Conservation (phyloP, 2,888 invertebrate genomes). For the Dynastes grantii region DNA sequence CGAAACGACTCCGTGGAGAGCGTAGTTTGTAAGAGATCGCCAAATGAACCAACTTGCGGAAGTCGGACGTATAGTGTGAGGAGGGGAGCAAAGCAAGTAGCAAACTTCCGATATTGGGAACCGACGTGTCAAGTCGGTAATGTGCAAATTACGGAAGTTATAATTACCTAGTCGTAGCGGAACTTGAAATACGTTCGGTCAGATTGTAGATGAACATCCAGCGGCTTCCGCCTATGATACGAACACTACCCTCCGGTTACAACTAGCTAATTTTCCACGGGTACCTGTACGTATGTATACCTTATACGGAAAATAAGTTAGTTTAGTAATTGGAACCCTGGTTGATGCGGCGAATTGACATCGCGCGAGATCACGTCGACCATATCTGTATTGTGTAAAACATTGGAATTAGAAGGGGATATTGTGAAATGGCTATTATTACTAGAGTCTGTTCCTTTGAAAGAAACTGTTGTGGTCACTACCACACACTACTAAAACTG, state of each 20-base stretch:
- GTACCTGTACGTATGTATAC: neutral
- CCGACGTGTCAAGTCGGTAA: conserved; percentile 31
- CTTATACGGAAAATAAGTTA: conserved; percentile 1
- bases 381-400: no score
- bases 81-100: neutral
- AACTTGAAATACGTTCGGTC: conserved; percentile 34
- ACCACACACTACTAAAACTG: no score
- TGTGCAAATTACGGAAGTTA: conserved; percentile 40
- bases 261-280: conserved; percentile 22
- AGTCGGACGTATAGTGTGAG: neutral
- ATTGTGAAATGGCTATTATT: no score
- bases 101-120: conserved; percentile 20
- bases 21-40: neutral
- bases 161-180: conserved; percentile 29
- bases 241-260: neutral
- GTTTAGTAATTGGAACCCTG: neutral
- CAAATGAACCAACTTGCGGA: neutral
- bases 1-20: neutral
- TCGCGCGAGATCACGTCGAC: no score
- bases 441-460: no score
- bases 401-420: no score
- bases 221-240: neutral
- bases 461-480: no score
- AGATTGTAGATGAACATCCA: conserved; percentile 25
- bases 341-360: neutral